Percentiles rank a stretch among this genome's conserved stretches.
Evolutionary conservation across 2,888 invertebrate species (phyloP).

Genomic region (Epinotia demarniana): DNA sequence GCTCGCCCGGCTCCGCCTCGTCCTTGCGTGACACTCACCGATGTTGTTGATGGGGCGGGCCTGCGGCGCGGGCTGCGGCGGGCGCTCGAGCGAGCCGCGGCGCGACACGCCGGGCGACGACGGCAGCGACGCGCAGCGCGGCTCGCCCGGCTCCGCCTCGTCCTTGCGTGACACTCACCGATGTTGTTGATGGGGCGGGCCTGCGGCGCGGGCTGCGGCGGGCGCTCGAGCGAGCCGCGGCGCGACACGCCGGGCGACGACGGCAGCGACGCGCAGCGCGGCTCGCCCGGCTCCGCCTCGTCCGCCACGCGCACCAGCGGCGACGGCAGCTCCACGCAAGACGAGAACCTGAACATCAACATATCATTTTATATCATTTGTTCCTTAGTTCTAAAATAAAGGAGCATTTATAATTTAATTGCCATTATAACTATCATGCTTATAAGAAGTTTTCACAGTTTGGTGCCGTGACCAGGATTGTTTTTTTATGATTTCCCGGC

Average conservation of each 20-base stretch:
- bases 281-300: conserved; percentile 28
- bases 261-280: conserved; percentile 65
- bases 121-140: conserved; percentile 65
- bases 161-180: conserved; percentile 56
- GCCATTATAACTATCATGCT: no score
- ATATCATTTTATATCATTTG: no score
- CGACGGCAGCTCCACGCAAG: conserved; percentile 91
- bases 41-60: conserved; percentile 48
- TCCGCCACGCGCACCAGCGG: conserved; percentile 76
- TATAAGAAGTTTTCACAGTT: neutral
- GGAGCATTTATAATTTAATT: no score
- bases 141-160: conserved; percentile 45
- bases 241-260: conserved; percentile 70
- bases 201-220: conserved; percentile 53
- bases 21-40: conserved; percentile 53
- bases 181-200: conserved; percentile 48
- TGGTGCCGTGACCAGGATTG: conserved; percentile 16
- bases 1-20: conserved; percentile 28
- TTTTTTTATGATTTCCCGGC: no score
- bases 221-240: conserved; percentile 59
- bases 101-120: conserved; percentile 70
- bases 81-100: conserved; percentile 59
- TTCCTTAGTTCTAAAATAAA: no score
- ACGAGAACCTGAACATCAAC: conserved; percentile 82
- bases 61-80: conserved; percentile 53